Evolutionary conservation across 2,888 invertebrate species (phyloP).

Genomic region (Oligia latruncula): DNA sequence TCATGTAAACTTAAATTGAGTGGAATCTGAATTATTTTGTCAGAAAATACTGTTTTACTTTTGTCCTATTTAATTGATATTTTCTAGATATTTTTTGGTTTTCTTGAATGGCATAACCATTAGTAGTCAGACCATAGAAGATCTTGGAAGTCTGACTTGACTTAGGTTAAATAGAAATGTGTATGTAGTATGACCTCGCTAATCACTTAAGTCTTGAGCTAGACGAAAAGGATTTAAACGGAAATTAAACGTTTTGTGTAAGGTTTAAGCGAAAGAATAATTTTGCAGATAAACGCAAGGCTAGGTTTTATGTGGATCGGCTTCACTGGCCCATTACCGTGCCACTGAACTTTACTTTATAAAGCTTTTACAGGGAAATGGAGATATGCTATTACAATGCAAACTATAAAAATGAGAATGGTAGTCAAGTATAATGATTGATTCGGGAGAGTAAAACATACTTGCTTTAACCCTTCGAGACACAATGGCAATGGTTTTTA

Average conservation of each 20-base stretch:
- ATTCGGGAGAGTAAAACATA: neutral
- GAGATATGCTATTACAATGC: neutral
- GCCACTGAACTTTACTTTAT: constrained; percentile 18
- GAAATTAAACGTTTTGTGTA: constrained; percentile 61
- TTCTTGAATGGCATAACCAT: neutral
- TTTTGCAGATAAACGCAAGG: constrained; percentile 45
- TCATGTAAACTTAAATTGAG: neutral
- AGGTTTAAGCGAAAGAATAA: constrained; percentile 47
- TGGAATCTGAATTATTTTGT: neutral
- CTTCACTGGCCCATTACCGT: constrained; percentile 1
- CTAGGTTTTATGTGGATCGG: constrained; percentile 21
- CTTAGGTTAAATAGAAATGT: neutral
- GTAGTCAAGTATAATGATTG: no score
- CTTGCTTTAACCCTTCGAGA: neutral
- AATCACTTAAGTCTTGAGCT: neutral
- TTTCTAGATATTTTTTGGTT: neutral
- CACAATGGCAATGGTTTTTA: neutral
- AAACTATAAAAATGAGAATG: neutral
- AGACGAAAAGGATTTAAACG: constrained; percentile 27
- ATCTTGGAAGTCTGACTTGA: neutral
- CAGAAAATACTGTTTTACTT: neutral
- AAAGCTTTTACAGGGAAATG: neutral
- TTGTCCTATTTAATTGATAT: neutral
- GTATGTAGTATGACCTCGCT: constrained; percentile 4
- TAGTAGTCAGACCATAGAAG: no score